Evolutionary conservation across 2,888 invertebrate genomes (phyloP).

Genomic region (Crioceris asparagi): DNA sequence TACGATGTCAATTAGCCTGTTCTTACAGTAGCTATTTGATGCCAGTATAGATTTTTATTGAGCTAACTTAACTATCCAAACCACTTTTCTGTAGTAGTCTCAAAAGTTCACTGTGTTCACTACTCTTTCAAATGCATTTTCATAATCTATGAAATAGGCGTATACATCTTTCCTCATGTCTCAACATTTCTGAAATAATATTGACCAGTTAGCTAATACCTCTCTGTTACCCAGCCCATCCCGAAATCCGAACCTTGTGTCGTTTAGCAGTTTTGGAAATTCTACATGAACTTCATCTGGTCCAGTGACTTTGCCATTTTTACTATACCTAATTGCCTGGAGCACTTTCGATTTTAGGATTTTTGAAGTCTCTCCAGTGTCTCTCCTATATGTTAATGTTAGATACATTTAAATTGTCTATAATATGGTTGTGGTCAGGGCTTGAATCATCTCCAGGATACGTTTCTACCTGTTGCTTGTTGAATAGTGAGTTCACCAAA

Average conservation of each 20-base stretch:
- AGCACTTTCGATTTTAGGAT: slow-evolving; percentile 3
- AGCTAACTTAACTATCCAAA: neutral
- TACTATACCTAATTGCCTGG: neutral
- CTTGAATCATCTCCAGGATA: too few relatives aligned
- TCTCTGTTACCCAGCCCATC: neutral
- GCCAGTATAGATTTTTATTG: too few relatives aligned
- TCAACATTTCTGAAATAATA: neutral
- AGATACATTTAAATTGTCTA: too few relatives aligned
- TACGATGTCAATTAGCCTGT: too few relatives aligned
- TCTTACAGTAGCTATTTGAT: too few relatives aligned
- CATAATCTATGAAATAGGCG: too few relatives aligned
- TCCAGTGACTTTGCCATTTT: neutral
- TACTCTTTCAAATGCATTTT: too few relatives aligned
- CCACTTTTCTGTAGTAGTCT: neutral
- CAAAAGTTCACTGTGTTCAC: neutral
- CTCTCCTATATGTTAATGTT: too few relatives aligned
- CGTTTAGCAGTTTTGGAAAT: neutral
- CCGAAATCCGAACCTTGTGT: neutral
- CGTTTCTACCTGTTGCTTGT: too few relatives aligned
- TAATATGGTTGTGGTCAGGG: too few relatives aligned
- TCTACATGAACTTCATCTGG: neutral
- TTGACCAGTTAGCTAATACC: neutral
- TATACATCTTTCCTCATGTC: neutral
- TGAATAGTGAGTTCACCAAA: too few relatives aligned
- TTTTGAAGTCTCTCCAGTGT: too few relatives aligned